Conservation (phyloP, 2,797 vertebrate genomes). For the Rousettus madagascariensis region DNA sequence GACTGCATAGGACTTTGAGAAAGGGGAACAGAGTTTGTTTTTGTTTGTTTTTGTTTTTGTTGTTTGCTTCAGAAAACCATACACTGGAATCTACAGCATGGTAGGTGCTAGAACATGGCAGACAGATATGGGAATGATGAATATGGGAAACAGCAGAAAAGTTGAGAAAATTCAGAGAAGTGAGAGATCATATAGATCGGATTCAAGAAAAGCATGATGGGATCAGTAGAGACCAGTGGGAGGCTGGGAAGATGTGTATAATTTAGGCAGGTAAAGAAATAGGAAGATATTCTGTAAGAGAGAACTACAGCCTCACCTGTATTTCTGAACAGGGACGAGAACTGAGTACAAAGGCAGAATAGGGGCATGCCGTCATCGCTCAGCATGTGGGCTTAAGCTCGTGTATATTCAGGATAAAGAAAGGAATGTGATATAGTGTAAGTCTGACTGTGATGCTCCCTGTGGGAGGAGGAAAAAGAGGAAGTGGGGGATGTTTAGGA, state of each 20-base stretch:
- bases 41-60: too few relatives aligned
- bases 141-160: neutral
- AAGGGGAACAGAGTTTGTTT: neutral
- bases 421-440: fast-evolving
- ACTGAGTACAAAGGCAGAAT: neutral
- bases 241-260: neutral
- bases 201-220: neutral
- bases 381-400: neutral
- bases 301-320: neutral
- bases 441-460: neutral
- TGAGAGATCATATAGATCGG: neutral
- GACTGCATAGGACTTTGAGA: neutral
- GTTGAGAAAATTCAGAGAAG: neutral
- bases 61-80: neutral
- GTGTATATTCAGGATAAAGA: neutral
- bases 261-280: neutral
- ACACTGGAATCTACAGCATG: neutral
- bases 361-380: neutral
- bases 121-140: too few relatives aligned
- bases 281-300: neutral
- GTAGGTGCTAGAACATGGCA: neutral
- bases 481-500: neutral
- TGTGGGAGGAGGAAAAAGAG: neutral
- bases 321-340: neutral
- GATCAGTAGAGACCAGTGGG: too few relatives aligned